Evolutionary conservation across 2,113 vertebrate species (phyloP), one percentile per base, ranked within the genome.

Genomic region (Marcusenius ussheri): DNA sequence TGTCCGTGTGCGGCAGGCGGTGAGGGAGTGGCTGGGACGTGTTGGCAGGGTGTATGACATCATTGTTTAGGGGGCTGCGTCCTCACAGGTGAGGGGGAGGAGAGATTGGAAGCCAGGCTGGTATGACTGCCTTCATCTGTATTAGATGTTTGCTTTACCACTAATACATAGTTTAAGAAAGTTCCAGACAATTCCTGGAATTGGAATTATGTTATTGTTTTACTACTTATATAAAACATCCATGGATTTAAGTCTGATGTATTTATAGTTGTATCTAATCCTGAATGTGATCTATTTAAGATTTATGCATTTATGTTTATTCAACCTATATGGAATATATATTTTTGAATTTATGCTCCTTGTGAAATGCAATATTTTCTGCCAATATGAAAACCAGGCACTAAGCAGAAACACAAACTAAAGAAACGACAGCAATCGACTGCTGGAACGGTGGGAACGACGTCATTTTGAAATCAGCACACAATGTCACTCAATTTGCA

Each of bases 1-100:
- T 35, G 94, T 94, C 85, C 94, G 97, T 0, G 98, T 99, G 46
- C 97, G 98, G 45, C 98, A 99, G 91, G 98, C 98, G 0, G 96
- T 99, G 6, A 94, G 98, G 8, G 98, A 99, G 74, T 99, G 98
- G 98, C 96, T 99, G 51, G 96, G 97, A 74, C 96, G 98, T 88
- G 95, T 99, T 21, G 98, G 98, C 3, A 95, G 98, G 7, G 96
- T 99, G 89, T 99, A 99, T 0, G 97, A 98, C 89, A 99, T 99
- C 94, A 97, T 96, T 0, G 45, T 91, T 90, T 96, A 92, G 95
- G n/a, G 1, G 0, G 53, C 17, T 46, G 42, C 13, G 15, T 35
- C 0, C 39, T 84, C 42, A 47, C 83, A 84, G 83, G 83, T 84
- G 83, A 47, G 45, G 3, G 42, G 62, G 0, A 19, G 0, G 0